Evolutionary conservation across 2,797 vertebrate genomes (phyloP), one percentile per base, ranked within the genome.

Genomic region (Rhinatrema bivittatum): DNA sequence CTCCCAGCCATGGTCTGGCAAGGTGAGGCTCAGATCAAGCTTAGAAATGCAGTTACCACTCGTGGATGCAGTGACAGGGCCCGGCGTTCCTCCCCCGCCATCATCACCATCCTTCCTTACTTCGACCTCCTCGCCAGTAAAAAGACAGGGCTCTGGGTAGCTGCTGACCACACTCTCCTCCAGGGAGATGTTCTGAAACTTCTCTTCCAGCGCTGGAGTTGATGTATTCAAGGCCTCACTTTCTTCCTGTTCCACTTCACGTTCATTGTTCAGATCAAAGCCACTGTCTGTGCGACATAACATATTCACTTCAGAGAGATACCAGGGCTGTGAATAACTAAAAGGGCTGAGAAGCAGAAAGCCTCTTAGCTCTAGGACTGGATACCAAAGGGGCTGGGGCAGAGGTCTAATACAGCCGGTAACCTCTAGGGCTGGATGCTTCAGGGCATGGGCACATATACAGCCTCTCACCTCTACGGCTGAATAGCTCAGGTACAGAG

Each of bases 171-270:
- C 20, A 10, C 65, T 61, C 22, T 46, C 53, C 43, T 43, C 48
- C 0, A 34, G 35, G 4, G 65, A 54, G 0, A 31, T 39, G 24
- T 22, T 4, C 0, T 46, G 43, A 11, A 65, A 57, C 4, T 56
- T 50, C 0, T 61, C 45, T 26, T 46, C 55, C 42, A 53, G 32
- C 0, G 29, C 21, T 7, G 56, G 10, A 12, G 60, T 16, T 12
- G n/a, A n/a, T n/a, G 68, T 55, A 49, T 52, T 32, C 37, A 55
- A 50, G 16, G 70, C 55, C 40, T 53, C 68, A 9, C 62, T 48
- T 20, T 50, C 58, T 36, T 64, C 70, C 3, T 58, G 72, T 29
- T 53, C 70, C 5, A 16, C 16, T 39, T 70, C 76, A 37, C 45
- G 50, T 48, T 53, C 35, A 54, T 63, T 33, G 36, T 40, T 56